These are phyloP conservation scores for Euwallacea similis DNA, from an alignment of 1,140 invertebrate genomes.

Conservation along the genomic window DNA sequence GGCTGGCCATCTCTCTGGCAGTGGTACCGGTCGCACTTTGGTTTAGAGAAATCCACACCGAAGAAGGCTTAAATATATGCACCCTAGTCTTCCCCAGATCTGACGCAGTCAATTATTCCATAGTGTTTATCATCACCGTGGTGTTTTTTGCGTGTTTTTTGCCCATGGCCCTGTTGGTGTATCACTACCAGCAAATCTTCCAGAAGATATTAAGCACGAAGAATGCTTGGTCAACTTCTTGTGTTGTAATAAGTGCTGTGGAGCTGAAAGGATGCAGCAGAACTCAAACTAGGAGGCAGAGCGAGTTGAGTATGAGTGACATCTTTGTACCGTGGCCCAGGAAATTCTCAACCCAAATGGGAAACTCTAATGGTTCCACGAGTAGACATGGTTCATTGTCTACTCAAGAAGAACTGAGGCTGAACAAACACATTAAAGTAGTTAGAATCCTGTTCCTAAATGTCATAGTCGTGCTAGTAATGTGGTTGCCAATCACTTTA, in stretches of 20 bases:
- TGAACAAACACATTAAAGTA: conserved; percentile 61
- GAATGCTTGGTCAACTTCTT: conserved; percentile 57
- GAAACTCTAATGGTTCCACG: conserved; percentile 18
- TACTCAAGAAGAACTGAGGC: conserved; percentile 58
- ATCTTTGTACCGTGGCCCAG: conserved; percentile 57
- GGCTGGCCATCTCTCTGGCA: conserved; percentile 57
- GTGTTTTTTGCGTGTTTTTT: conserved; percentile 58
- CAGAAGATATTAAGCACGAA: conserved; percentile 59
- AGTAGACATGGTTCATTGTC: conserved; percentile 56
- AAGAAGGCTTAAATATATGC: conserved; percentile 53
- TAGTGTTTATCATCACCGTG: conserved; percentile 60
- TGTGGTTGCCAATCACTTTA: conserved; percentile 64
- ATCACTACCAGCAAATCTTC: conserved; percentile 63
- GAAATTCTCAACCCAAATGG: conserved; percentile 52
- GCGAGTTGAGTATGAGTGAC: conserved; percentile 57
- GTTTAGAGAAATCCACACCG: conserved; percentile 54
- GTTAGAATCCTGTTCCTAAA: conserved; percentile 61
- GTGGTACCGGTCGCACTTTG: conserved; percentile 61
- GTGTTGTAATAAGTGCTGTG: conserved; percentile 53
- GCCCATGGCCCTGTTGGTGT: conserved; percentile 61
- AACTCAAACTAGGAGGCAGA: conserved; percentile 53
- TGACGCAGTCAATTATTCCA: conserved; percentile 56
- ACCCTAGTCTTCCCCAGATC: conserved; percentile 61
- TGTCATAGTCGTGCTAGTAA: conserved; percentile 60
- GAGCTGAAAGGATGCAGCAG: conserved; percentile 39